Conservation (phyloP, 2,888 invertebrate species). For the Pyrocoelia pectoralis region DNA sequence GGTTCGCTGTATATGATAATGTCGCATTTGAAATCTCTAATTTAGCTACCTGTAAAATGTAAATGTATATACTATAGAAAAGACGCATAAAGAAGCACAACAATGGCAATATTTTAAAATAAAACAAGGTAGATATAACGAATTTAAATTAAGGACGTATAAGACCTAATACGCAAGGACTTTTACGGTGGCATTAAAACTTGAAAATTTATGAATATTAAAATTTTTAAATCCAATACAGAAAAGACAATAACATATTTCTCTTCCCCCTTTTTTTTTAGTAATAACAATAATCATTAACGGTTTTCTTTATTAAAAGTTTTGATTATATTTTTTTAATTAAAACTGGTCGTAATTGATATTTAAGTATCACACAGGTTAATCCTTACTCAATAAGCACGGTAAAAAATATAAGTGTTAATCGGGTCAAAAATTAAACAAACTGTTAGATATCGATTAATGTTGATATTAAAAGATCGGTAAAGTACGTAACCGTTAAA, state of each 20-base stretch:
- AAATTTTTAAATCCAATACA: slow-evolving; percentile 10
- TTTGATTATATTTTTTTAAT: too few species aligned
- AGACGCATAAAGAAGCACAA: not conserved
- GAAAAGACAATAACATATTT: not conserved
- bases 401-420: not conserved
- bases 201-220: slow-evolving; percentile 12
- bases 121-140: not conserved
- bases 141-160: not conserved
- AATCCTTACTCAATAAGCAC: too few species aligned
- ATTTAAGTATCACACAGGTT: too few species aligned
- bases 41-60: not conserved
- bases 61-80: not conserved
- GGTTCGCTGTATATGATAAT: too few species aligned
- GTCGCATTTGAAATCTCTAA: not conserved
- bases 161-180: not conserved
- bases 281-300: not conserved
- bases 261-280: not conserved
- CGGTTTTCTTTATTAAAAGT: not conserved
- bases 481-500: slow-evolving; percentile 1
- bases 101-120: not conserved
- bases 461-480: not conserved
- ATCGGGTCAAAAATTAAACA: not conserved
- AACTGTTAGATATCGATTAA: not conserved
- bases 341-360: not conserved
- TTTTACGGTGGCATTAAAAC: slow-evolving; percentile 5